Percentiles rank a stretch among this genome's conserved stretches.
Conservation (phyloP, 2,113 vertebrate genomes). For the Nesoenas mayeri region DNA sequence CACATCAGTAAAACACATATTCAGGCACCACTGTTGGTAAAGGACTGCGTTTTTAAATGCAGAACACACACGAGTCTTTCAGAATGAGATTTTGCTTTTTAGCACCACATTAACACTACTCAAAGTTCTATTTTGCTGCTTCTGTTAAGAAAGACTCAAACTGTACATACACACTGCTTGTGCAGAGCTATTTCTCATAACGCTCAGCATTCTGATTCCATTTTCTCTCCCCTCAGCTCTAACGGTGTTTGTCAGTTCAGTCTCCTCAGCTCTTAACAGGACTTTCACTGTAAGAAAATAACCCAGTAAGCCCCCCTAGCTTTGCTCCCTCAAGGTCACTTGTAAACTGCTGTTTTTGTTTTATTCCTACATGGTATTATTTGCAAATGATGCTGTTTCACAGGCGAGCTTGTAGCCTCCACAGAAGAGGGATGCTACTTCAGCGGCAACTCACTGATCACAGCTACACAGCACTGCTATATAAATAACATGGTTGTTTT, state of each 20-base stretch:
- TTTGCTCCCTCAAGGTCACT: conserved; percentile 68
- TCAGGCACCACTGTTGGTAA: background rate
- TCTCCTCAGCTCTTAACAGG: conserved; percentile 41
- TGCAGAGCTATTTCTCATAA: conserved; percentile 19
- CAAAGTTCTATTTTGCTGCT: conserved; percentile 6
- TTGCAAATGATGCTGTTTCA: conserved; percentile 38
- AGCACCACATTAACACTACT: background rate
- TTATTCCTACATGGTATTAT: background rate
- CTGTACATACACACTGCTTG: accelerated
- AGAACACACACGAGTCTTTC: background rate
- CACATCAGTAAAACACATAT: background rate
- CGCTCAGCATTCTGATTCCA: background rate
- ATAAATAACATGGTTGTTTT: background rate
- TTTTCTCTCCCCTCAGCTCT: conserved; percentile 6
- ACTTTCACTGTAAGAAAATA: conserved; percentile 50
- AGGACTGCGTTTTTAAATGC: conserved; percentile 1
- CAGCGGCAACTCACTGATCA: conserved; percentile 8
- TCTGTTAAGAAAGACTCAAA: conserved; percentile 7
- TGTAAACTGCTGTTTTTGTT: conserved; percentile 9
- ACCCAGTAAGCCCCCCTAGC: background rate
- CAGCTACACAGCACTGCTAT: background rate
- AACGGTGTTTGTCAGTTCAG: conserved; percentile 34
- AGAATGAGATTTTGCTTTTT: background rate
- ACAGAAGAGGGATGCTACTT: conserved; percentile 17
- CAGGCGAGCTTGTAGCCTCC: conserved; percentile 5